Conservation (phyloP, 2,797 vertebrate species). For the Oryzias dopingdopingensis region DNA sequence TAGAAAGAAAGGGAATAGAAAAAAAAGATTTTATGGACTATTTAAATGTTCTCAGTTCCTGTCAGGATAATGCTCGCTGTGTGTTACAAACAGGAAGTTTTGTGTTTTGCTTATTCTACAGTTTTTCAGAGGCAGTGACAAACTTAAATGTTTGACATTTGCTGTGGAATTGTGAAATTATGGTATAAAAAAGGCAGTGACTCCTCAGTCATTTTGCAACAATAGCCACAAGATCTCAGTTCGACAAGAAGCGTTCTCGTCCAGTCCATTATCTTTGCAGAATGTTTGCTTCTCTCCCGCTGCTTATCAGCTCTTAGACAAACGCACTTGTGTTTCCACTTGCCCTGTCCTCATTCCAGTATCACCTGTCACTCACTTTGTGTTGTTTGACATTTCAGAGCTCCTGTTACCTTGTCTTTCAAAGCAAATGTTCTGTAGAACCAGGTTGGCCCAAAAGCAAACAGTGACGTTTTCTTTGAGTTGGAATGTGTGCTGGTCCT, state of each 20-base stretch:
- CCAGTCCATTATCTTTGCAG: conserved; percentile 15
- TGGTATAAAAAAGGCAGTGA: too few species aligned
- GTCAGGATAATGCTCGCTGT: too few species aligned
- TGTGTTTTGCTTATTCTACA: too few species aligned
- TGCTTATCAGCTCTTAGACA: conserved; percentile 32
- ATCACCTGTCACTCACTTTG: conserved; percentile 41
- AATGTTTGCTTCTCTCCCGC: conserved; percentile 11
- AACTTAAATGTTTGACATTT: too few species aligned
- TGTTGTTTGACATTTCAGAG: conserved; percentile 18
- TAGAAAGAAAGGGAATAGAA: too few species aligned
- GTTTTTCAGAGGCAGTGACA: too few species aligned
- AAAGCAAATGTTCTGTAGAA: conserved; percentile 41
- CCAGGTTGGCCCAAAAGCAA: conserved; percentile 51
- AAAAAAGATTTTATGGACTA: too few species aligned
- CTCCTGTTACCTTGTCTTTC: conserved; percentile 10
- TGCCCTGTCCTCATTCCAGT: conserved; percentile 11
- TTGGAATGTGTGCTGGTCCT: conserved; percentile 35
- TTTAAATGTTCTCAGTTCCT: too few species aligned
- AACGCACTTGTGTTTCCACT: conserved; percentile 24
- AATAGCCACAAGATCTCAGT: conserved; percentile 46
- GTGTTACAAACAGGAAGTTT: too few species aligned
- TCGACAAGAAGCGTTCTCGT: conserved; percentile 6
- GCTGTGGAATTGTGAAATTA: too few species aligned
- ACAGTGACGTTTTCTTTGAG: conserved; percentile 52
- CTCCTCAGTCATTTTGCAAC: too few species aligned